phyloP scores from a whole-genome alignment of 2,888 invertebrate species.

The Empis livida region DNA sequence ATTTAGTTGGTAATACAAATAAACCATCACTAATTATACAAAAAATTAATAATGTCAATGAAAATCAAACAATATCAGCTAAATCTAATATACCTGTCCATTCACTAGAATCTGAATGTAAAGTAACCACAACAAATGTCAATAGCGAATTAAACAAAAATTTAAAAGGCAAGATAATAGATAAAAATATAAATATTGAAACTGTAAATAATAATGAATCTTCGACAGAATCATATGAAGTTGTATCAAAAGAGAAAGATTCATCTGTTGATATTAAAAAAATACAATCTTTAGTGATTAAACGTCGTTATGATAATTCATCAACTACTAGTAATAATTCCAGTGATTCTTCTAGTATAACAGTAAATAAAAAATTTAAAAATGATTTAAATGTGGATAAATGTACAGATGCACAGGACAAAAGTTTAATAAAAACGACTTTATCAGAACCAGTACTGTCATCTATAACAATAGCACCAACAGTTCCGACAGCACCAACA shows the following conservation, averaged over 20 bases:
- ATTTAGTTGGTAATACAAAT: background rate
- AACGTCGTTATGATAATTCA: background rate
- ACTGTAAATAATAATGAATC: background rate
- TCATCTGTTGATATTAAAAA: background rate
- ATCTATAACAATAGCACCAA: too few relatives aligned
- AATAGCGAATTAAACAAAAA: background rate
- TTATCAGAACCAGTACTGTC: too few relatives aligned
- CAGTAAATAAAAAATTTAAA: too few relatives aligned
- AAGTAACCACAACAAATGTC: background rate
- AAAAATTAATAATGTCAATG: background rate
- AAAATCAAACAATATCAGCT: background rate
- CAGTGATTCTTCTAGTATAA: background rate
- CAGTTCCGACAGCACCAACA: too few relatives aligned
- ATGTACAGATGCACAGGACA: too few relatives aligned
- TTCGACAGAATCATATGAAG: constrained; percentile 25
- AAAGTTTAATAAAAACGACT: too few relatives aligned
- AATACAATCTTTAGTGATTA: background rate
- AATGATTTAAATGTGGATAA: too few relatives aligned
- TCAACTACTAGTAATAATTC: background rate
- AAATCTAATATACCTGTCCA: background rate
- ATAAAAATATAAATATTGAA: constrained; percentile 3
- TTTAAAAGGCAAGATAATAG: background rate
- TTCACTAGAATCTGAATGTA: background rate
- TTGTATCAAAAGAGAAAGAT: constrained; percentile 18
- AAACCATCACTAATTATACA: background rate